phyloP scores from a whole-genome alignment of 2,797 vertebrate genomes.

The Pseudochromis fuscus region DNA sequence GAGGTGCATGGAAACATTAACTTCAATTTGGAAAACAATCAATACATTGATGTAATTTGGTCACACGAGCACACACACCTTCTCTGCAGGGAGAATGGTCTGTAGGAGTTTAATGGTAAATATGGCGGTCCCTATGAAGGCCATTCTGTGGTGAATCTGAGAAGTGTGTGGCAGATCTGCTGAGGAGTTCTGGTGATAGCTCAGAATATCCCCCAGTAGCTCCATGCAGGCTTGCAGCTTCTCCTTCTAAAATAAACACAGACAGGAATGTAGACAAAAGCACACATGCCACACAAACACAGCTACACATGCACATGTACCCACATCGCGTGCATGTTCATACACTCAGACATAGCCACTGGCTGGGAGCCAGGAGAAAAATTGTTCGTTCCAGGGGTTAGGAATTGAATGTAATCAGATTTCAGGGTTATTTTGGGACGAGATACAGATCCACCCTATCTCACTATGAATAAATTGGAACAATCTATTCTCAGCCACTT shows the following conservation, averaged over 20 bases:
- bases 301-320: conserved; percentile 12
- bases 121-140: conserved; percentile 88
- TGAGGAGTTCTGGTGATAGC: conserved; percentile 82
- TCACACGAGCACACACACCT: conserved; percentile 73
- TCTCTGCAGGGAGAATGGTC: conserved; percentile 92
- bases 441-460: conserved; percentile 80
- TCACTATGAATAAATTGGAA: conserved; percentile 81
- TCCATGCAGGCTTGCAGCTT: conserved; percentile 88
- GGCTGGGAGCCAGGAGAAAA: conserved; percentile 71
- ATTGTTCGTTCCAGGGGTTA: conserved; percentile 76
- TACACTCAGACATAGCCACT: conserved; percentile 46
- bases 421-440: conserved; percentile 83
- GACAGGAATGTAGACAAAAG: conserved; percentile 58
- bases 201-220: conserved; percentile 89
- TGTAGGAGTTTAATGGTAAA: conserved; percentile 91
- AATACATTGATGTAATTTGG: conserved; percentile 4
- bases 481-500: conserved; percentile 84
- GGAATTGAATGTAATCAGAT: conserved; percentile 83
- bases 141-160: conserved; percentile 89
- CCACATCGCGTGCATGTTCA: conserved; percentile 36
- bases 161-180: conserved; percentile 79
- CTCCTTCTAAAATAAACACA: conserved; percentile 86
- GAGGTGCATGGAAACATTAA: neutral
- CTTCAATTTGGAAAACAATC: conserved; percentile 6
- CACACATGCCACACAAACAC: conserved; percentile 43